phyloP scores from a whole-genome alignment of 2,888 invertebrate genomes.

The Homarus gammarus region DNA sequence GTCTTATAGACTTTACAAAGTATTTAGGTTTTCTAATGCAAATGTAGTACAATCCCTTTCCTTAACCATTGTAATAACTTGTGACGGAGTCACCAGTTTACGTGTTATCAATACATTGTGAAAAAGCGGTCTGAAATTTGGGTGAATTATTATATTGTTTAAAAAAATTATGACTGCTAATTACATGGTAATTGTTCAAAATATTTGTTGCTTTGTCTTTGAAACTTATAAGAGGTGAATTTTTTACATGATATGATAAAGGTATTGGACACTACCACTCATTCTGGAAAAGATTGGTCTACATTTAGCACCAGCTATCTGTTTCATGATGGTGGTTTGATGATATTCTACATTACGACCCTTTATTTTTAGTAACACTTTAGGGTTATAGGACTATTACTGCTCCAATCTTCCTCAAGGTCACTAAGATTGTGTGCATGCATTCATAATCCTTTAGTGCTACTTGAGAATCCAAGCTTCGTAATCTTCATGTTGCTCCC shows the following conservation, averaged over 20 bases:
- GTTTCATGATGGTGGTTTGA: neutral
- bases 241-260: too few relatives aligned
- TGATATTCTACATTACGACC: neutral
- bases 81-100: neutral
- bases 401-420: neutral
- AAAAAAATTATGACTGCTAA: too few relatives aligned
- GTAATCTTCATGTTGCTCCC: neutral
- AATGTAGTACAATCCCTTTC: conserved; percentile 17
- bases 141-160: too few relatives aligned
- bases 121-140: neutral
- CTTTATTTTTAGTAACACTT: neutral
- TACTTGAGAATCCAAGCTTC: neutral
- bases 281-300: too few relatives aligned
- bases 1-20: neutral
- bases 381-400: neutral
- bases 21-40: neutral
- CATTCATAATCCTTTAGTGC: neutral
- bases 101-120: neutral
- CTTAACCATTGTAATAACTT: neutral
- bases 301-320: neutral
- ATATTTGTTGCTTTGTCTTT: too few relatives aligned
- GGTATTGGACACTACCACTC: too few relatives aligned
- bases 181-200: too few relatives aligned
- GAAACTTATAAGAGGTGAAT: too few relatives aligned
- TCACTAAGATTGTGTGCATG: neutral